Conservation (phyloP, 2,797 vertebrate genomes). For the Prionace glauca region DNA sequence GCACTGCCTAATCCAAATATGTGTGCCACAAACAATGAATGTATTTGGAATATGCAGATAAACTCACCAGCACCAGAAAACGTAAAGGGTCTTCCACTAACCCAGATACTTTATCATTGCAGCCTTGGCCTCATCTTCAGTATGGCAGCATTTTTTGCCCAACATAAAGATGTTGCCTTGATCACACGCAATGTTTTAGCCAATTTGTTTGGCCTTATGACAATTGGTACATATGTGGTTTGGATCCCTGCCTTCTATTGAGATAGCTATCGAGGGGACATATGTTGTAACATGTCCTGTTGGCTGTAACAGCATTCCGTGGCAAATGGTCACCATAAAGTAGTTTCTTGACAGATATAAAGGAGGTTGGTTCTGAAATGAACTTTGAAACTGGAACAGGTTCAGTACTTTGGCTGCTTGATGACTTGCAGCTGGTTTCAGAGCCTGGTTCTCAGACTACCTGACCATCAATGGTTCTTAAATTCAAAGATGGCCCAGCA, state of each 20-base stretch:
- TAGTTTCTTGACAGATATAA: too few species aligned
- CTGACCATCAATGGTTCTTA: too few species aligned
- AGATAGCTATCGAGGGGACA: neutral
- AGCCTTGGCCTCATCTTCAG: neutral
- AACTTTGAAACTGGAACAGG: too few species aligned
- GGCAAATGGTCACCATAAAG: neutral
- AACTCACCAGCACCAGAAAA: neutral
- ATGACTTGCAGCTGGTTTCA: too few species aligned
- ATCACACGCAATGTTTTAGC: neutral
- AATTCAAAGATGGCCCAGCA: too few species aligned
- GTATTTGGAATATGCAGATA: neutral
- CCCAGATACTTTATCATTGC: neutral
- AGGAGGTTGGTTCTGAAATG: too few species aligned
- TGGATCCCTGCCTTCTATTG: neutral
- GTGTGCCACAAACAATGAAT: neutral
- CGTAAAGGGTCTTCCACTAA: neutral
- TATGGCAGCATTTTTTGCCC: neutral
- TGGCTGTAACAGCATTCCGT: neutral
- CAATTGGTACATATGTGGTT: neutral
- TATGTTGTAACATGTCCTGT: neutral
- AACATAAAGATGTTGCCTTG: neutral
- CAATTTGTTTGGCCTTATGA: neutral
- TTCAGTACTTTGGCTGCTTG: too few species aligned
- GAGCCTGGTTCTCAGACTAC: too few species aligned
- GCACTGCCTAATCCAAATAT: neutral